Conservation (phyloP, 2,888 invertebrate species). For the Cantharis rustica region DNA sequence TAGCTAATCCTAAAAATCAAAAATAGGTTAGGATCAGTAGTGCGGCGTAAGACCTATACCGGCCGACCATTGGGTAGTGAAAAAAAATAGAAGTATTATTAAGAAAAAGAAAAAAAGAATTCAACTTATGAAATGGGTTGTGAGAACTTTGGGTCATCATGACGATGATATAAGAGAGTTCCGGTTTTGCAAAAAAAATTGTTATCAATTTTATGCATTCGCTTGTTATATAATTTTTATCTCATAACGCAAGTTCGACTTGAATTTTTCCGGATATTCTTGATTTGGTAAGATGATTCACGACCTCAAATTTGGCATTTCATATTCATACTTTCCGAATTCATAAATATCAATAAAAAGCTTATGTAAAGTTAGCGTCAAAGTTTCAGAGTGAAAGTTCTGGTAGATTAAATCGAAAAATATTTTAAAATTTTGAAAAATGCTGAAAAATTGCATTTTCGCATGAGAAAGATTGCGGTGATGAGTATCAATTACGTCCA, state of each 20-base stretch:
- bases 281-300: not conserved
- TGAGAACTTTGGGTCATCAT: too few relatives aligned
- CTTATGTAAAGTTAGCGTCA: not conserved
- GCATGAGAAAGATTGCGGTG: not conserved
- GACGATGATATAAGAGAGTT: not conserved
- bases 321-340: not conserved
- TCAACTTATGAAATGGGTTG: too few relatives aligned
- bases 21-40: too few relatives aligned
- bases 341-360: not conserved
- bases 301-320: not conserved
- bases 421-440: not conserved
- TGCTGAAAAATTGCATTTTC: not conserved
- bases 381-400: not conserved
- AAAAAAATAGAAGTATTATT: too few relatives aligned
- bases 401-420: not conserved
- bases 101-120: too few relatives aligned
- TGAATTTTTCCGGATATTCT: not conserved
- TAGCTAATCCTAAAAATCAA: too few relatives aligned
- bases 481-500: not conserved
- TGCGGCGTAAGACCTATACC: too few relatives aligned
- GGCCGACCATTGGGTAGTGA: too few relatives aligned
- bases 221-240: not conserved
- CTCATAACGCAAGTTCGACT: not conserved
- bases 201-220: not conserved
- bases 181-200: not conserved